A percentile compares a stretch with the other conserved stretches of the same genome.
phyloP scores from a whole-genome alignment of 1,140 invertebrate genomes.

The Pseudomyrmex cubaensis region DNA sequence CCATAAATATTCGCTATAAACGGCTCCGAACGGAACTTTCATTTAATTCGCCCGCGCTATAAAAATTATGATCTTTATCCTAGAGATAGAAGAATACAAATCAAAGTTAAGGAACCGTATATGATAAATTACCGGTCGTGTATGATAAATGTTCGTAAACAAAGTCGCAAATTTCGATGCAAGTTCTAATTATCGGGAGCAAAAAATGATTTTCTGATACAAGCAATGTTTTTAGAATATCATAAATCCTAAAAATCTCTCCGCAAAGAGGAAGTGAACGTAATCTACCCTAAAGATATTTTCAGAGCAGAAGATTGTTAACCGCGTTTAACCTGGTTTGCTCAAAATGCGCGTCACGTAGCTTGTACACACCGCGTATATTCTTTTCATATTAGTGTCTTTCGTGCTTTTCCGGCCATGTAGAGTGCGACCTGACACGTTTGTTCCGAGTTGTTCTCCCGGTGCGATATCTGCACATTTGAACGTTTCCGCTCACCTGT shows the following conservation, averaged over 20 bases:
- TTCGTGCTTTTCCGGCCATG: constrained; percentile 62
- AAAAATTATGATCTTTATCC: constrained; percentile 50
- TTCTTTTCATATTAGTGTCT: constrained; percentile 53
- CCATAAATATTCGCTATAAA: constrained; percentile 32
- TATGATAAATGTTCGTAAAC: neutral
- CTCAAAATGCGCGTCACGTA: neutral
- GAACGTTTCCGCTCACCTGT: constrained; percentile 48
- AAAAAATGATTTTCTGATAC: neutral
- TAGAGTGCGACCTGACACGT: constrained; percentile 61
- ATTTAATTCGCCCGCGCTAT: constrained; percentile 42
- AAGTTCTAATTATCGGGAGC: neutral
- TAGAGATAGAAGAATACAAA: constrained; percentile 15
- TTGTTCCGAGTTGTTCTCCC: constrained; percentile 67
- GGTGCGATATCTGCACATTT: constrained; percentile 11
- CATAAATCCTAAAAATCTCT: constrained; percentile 7
- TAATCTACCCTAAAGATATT: neutral
- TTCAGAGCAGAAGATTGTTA: neutral
- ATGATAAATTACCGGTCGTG: neutral
- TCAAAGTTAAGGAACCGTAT: constrained; percentile 10
- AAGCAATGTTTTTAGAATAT: neutral
- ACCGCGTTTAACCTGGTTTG: neutral
- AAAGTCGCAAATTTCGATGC: neutral
- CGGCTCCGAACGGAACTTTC: constrained; percentile 3
- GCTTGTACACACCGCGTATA: neutral
- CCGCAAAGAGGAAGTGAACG: neutral